Evolutionary conservation across 2,888 invertebrate genomes (phyloP).

Genomic region (Saturnia pavonia): DNA sequence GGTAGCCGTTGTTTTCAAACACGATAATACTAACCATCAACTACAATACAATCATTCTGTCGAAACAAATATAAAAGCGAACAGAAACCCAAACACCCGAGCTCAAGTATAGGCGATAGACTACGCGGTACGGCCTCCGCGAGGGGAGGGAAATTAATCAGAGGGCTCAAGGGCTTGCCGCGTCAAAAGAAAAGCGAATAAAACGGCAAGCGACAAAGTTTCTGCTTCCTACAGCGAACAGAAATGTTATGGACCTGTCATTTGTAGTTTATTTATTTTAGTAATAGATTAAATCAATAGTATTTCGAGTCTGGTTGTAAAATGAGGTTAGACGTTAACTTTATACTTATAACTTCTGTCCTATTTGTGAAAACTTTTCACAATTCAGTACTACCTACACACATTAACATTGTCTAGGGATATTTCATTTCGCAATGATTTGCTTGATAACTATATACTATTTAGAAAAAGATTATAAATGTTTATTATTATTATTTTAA

Average conservation of each 20-base stretch:
- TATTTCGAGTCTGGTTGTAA: no score
- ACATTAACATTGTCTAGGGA: no score
- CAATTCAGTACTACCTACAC: no score
- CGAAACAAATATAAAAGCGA: slow-evolving; percentile 35
- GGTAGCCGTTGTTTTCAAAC: not conserved
- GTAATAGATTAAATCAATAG: not conserved
- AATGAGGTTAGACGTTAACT: no score
- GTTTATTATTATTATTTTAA: no score
- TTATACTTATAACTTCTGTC: no score
- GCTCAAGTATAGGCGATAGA: slow-evolving; percentile 11
- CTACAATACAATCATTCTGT: no score
- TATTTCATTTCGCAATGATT: no score
- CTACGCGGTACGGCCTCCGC: slow-evolving; percentile 14
- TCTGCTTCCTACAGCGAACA: slow-evolving; percentile 41
- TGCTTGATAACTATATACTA: no score
- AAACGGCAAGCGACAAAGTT: slow-evolving; percentile 81
- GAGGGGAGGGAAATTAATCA: slow-evolving; percentile 75
- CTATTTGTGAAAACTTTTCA: no score
- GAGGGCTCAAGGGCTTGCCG: slow-evolving; percentile 77
- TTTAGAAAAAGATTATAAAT: no score
- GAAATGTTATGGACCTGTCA: slow-evolving; percentile 42
- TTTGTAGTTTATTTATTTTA: slow-evolving; percentile 12
- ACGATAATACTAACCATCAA: not conserved
- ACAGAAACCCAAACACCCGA: slow-evolving; percentile 29
- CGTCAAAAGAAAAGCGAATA: slow-evolving; percentile 82